A percentile compares a stretch with the other conserved stretches of the same genome.
phyloP scores from a whole-genome alignment of 2,888 invertebrate species.

The Holacanthella duospinosa region DNA sequence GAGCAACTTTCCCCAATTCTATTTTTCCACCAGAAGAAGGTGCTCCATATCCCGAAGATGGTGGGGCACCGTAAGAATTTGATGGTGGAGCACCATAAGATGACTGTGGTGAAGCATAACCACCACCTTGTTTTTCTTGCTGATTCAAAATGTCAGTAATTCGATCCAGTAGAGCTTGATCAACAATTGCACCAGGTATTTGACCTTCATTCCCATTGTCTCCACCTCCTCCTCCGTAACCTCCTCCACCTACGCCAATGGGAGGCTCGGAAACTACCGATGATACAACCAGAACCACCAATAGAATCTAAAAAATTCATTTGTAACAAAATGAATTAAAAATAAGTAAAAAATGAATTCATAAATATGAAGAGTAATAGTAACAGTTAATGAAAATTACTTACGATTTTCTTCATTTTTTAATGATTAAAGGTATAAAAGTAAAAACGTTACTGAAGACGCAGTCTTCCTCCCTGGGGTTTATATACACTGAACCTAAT shows the following conservation, averaged over 20 bases:
- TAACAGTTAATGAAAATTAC: too few relatives aligned
- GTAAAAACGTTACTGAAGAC: too few relatives aligned
- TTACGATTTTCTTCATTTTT: too few relatives aligned
- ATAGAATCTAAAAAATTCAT: slow-evolving; percentile 25
- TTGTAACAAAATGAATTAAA: too few relatives aligned
- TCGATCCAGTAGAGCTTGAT: slow-evolving; percentile 32
- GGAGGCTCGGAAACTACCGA: slow-evolving; percentile 32
- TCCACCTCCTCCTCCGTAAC: slow-evolving; percentile 20
- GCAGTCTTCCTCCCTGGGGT: too few relatives aligned
- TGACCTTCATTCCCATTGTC: slow-evolving; percentile 22
- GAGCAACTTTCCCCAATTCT: slow-evolving; percentile 15
- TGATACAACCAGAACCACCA: slow-evolving; percentile 26
- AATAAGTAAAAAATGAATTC: too few relatives aligned
- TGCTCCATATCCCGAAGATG: slow-evolving; percentile 5
- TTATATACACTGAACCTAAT: too few relatives aligned
- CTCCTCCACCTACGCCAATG: slow-evolving; percentile 12
- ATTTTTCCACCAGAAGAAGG: slow-evolving; percentile 10
- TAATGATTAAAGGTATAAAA: too few relatives aligned
- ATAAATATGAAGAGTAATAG: too few relatives aligned
- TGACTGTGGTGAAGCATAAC: slow-evolving; percentile 1
- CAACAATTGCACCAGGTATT: slow-evolving; percentile 25
- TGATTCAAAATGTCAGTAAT: slow-evolving; percentile 32
- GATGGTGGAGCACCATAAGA: neutral
- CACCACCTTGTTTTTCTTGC: slow-evolving; percentile 14
- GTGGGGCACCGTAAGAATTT: slow-evolving; percentile 9